These are phyloP conservation scores for Hydraecia micacea DNA, from an alignment of 2,888 invertebrate species.

Conservation along the genomic window DNA sequence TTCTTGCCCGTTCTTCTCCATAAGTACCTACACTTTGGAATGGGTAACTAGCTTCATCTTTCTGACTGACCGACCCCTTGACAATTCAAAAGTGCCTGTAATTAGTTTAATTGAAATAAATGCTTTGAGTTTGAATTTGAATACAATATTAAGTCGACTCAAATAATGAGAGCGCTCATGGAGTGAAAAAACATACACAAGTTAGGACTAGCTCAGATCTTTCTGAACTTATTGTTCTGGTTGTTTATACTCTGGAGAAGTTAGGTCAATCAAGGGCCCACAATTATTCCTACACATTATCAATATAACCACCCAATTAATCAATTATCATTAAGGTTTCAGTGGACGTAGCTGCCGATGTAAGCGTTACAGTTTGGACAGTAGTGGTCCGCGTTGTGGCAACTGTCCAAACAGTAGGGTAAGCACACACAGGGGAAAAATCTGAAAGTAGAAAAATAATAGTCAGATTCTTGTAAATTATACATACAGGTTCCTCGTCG, in stretches of 20 bases:
- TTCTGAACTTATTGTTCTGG: neutral
- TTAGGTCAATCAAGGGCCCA: neutral
- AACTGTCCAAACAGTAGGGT: constrained; percentile 90
- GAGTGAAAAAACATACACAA: neutral
- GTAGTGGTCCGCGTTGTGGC: constrained; percentile 89
- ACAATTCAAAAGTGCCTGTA: too few relatives aligned
- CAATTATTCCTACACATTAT: neutral
- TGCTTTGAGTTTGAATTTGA: too few relatives aligned
- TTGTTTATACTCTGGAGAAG: neutral
- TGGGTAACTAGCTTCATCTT: too few relatives aligned
- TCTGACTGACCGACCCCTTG: too few relatives aligned
- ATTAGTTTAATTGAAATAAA: too few relatives aligned
- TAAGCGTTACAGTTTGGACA: constrained; percentile 90
- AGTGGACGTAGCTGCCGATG: constrained; percentile 84
- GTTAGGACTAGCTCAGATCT: neutral
- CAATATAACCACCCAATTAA: neutral
- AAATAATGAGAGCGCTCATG: neutral
- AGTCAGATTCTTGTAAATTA: neutral
- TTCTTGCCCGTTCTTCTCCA: too few relatives aligned
- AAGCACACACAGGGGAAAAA: constrained; percentile 90
- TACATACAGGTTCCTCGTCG: too few relatives aligned
- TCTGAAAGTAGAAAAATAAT: constrained; percentile 70
- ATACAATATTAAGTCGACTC: neutral
- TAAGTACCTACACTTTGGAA: too few relatives aligned
- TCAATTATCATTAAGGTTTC: neutral